Conservation (phyloP, 2,113 vertebrate species). For the Dicentrarchus labrax region DNA sequence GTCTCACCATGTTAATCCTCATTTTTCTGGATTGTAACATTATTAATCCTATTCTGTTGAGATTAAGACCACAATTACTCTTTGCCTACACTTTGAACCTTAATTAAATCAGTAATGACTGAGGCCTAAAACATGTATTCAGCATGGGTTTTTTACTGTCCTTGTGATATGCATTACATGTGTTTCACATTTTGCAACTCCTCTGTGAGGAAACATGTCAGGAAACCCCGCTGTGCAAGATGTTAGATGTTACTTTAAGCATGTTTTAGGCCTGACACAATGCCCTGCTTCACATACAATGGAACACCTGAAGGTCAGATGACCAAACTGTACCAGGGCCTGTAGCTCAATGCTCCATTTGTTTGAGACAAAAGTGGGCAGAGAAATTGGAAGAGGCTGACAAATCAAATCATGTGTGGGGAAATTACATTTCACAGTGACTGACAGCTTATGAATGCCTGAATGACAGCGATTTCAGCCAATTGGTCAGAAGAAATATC, state of each 20-base stretch:
- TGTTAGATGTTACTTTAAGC: constrained; percentile 19
- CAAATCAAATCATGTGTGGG: constrained; percentile 13
- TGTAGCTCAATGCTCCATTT: not conserved
- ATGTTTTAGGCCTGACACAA: constrained; percentile 14
- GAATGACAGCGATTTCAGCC: constrained; percentile 30
- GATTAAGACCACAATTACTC: not conserved
- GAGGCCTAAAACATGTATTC: not conserved
- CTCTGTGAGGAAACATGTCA: not conserved
- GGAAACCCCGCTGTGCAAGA: not conserved
- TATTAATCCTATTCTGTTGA: not conserved
- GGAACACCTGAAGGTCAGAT: not conserved
- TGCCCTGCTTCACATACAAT: not conserved
- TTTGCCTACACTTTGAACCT: constrained; percentile 6
- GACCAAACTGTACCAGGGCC: not conserved
- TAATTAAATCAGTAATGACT: not conserved
- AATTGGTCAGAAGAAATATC: constrained; percentile 26
- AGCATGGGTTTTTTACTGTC: not conserved
- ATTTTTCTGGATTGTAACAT: not conserved
- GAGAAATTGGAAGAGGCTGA: constrained; percentile 12
- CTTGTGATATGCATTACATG: not conserved
- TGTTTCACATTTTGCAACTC: constrained; percentile 14
- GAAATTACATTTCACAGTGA: constrained; percentile 15
- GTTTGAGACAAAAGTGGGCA: constrained; percentile 19
- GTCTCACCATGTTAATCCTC: not conserved
- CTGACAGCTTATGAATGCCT: constrained; percentile 10